phyloP scores from a whole-genome alignment of 1,140 invertebrate genomes.

The Solenopsis fugax region DNA sequence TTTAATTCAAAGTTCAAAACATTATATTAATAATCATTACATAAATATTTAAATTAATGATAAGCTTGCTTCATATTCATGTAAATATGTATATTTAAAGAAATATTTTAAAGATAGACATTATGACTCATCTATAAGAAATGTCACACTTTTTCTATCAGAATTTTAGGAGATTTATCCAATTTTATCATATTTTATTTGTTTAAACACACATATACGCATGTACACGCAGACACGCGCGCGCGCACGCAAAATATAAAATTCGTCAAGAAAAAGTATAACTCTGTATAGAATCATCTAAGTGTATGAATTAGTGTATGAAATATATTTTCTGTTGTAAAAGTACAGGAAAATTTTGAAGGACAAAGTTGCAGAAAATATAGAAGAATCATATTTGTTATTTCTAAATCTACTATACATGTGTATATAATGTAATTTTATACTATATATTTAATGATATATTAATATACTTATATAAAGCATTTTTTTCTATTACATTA shows the following conservation, averaged over 20 bases:
- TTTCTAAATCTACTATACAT: slow-evolving; percentile 19
- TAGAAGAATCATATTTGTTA: slow-evolving; percentile 1
- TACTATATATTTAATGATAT: neutral
- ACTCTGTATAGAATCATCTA: neutral
- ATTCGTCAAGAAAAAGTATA: neutral
- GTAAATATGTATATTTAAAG: neutral
- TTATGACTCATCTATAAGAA: neutral
- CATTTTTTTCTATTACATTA: neutral
- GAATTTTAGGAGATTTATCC: neutral
- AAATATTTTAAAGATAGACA: neutral
- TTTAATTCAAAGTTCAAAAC: slow-evolving; percentile 4
- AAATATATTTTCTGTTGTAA: neutral
- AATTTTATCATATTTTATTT: slow-evolving; percentile 1
- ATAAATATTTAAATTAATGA: slow-evolving; percentile 27
- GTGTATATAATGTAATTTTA: neutral
- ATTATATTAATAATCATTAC: slow-evolving; percentile 14
- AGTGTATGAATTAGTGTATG: neutral
- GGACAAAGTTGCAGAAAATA: neutral
- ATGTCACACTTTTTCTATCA: neutral
- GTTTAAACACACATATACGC: neutral
- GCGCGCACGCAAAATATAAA: neutral
- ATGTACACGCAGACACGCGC: neutral
- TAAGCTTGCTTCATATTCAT: neutral
- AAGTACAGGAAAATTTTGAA: neutral
- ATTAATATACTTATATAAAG: slow-evolving; percentile 28